Conservation (phyloP, 2,888 invertebrate species). For the Polymixis lichenea region DNA sequence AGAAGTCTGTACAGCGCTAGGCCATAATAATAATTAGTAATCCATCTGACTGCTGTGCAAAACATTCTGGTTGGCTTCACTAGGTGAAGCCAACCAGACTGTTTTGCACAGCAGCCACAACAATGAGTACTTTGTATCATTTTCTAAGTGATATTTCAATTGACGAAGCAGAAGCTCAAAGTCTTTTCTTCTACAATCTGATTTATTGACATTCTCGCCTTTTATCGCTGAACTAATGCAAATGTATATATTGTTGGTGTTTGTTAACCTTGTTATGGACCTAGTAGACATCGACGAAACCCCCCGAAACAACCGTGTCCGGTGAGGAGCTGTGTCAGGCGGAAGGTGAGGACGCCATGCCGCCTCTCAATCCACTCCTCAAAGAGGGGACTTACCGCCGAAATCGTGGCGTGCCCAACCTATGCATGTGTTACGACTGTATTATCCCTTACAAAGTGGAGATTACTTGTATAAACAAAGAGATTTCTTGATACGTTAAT, state of each 20-base stretch:
- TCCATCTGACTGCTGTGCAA: no score
- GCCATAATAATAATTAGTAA: no score
- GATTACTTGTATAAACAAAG: background rate
- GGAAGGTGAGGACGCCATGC: no score
- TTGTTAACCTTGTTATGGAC: background rate
- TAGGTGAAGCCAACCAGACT: background rate
- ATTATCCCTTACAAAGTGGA: background rate
- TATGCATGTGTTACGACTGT: no score
- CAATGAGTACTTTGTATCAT: background rate
- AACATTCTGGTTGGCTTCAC: no score
- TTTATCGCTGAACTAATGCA: background rate
- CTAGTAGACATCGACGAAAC: no score
- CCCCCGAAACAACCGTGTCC: no score
- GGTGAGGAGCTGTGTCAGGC: no score
- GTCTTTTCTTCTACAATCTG: background rate
- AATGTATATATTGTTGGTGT: background rate
- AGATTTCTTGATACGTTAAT: background rate
- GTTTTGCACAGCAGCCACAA: background rate
- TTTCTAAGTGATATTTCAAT: background rate
- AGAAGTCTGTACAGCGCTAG: no score
- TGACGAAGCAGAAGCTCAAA: background rate
- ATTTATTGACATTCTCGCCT: constrained; percentile 1
- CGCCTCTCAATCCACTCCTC: no score
- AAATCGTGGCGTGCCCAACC: no score
- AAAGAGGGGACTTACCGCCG: no score